Evolutionary conservation across 1,140 invertebrate genomes (phyloP), one percentile per base, ranked within the genome.

Genomic region (Drosophila ogumai): DNA sequence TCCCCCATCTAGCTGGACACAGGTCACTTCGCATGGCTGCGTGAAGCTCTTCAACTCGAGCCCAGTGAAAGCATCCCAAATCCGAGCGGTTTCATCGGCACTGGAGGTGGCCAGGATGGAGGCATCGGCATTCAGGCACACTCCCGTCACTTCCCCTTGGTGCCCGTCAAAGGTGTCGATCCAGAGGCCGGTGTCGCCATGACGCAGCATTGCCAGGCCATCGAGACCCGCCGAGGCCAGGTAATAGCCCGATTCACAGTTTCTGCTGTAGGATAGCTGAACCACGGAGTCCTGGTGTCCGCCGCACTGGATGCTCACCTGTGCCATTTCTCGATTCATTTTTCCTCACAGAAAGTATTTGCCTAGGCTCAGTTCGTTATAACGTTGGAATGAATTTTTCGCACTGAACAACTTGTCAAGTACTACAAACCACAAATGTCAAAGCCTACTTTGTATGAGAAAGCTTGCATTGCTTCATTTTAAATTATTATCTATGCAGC

Each of bases 171-270:
- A 99, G 12, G 97, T 99, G 71, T 98, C 98, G 87, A 99, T 98
- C 98, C 98, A 99, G 93, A 99, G 98, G 44, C 98, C 98, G 31
- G 98, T 99, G 91, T 98, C 98, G 32, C 98, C 98, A 93, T 99
- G 97, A 28, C 98, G 95, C 67, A 99, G 93, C 97, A 99, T 98
- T 9, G 98, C 98, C 88, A 98, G 97, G 22, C 98, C 98, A 98
- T 99, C 98, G 98, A 80, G 99, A 92, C 97, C 98, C 7, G 98
- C 98, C 57, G 98, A 99, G 15, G 81, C 87, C 49, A 90, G 19
- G 93, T 97, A 99, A 93, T 98, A 99, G 57, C 97, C 97, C 93
- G 96, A 96, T 59, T 96, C 95, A 25, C 97, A 98, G 81, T 98
- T 94, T 87, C 96, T 96, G 93, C 97, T 99, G 94, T 99, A 99